Conservation (phyloP, 2,888 invertebrate species). For the Pyrrhosoma nymphula region DNA sequence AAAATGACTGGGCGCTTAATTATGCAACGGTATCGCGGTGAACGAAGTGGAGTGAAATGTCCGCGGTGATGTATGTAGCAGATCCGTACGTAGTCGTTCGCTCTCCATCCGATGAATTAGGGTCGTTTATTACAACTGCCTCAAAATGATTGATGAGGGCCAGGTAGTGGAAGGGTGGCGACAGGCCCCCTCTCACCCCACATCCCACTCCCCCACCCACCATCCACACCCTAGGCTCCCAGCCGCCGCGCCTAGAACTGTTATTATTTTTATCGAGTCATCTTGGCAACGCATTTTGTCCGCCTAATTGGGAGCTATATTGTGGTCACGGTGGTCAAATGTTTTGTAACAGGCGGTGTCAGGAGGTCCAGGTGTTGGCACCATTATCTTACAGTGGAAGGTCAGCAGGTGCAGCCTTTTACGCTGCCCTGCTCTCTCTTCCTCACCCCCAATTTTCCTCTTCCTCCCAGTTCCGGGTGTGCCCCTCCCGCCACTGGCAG, state of each 20-base stretch:
- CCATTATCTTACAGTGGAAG: not conserved
- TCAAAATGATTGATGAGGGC: not conserved
- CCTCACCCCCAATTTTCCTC: not conserved
- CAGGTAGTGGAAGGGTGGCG: not conserved
- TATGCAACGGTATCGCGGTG: not conserved
- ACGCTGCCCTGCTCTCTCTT: not conserved
- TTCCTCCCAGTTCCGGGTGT: not conserved
- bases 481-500: not conserved
- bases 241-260: not conserved
- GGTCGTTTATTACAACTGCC: not conserved
- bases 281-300: slow-evolving; percentile 1
- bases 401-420: not conserved
- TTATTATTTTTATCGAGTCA: slow-evolving; percentile 33
- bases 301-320: slow-evolving; percentile 28
- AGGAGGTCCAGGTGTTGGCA: slow-evolving; percentile 21
- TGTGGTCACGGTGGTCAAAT: slow-evolving; percentile 32
- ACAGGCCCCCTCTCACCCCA: not conserved
- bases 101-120: slow-evolving; percentile 1
- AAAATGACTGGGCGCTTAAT: not conserved
- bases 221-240: not conserved
- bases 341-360: not conserved
- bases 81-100: not conserved
- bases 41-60: not conserved
- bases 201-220: not conserved
- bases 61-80: not conserved